Base-by-base conservation (phyloP, 1,140 invertebrate genomes). In the Piezodorus guildinii region DNA sequence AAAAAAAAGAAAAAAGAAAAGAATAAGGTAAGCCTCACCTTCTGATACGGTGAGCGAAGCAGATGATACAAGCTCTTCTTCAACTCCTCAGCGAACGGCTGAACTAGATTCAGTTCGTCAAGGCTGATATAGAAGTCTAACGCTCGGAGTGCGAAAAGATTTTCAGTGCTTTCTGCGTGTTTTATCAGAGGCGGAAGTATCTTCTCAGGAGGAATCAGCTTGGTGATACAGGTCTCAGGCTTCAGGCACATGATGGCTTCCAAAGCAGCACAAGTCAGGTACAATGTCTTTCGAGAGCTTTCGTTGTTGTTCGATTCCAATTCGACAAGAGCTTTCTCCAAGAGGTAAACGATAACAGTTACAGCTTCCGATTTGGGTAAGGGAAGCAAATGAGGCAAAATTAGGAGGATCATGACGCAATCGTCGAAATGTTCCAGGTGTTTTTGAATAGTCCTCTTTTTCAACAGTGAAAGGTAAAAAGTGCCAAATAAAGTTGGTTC, bases 11-110 rank as follows among this genome's bases (percentile, higher is more conserved):
- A 30, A 30, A 4, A 30, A 30, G 8, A 8, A 30, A 30, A 8
- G 8, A 30, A 30, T 52, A 21, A 21, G 1, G 6, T 25, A 15
- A 21, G 23, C 6, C 49, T 49, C 62, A 66, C 65, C 59, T 64
- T 66, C 10, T 64, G 62, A 44, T 45, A 66, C 3, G 65, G 65
- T 12, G 65, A 66, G 10, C 45, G 30, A 15, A 66, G 27, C 8
- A 51, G 49, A 64, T 51, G 46, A 27, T 52, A 67, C 62, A 67
- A 62, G 62, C 65, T 66, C 2, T 66, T 52, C 67, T 43, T 59
- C 44, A 66, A 34, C 51, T 66, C 44, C 67, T 56, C 23, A 62
- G 21, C 6, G 56, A 64, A 39, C 3, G 30, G 14, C 14, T 8
- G 19, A n/a, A 66, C 16, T 39, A 27, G 30, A 60, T 64, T 64